These are phyloP conservation scores for Muricea muricata DNA, from an alignment of 92 coral and sea anemone species.

Conservation along the genomic window DNA sequence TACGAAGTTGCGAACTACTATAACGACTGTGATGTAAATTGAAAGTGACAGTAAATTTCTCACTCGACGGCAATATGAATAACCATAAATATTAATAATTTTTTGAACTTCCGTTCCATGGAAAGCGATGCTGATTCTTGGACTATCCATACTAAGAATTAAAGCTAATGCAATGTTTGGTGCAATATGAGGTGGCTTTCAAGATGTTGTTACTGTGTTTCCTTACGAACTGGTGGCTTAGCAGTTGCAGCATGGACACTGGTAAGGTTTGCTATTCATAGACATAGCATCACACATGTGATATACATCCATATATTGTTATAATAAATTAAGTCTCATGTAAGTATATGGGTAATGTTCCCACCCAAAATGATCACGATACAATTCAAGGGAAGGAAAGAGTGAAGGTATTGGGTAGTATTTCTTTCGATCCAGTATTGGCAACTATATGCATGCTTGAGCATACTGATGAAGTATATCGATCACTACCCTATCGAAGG, in stretches of 20 bases:
- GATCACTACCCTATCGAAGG: no score
- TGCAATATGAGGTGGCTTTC: constrained; percentile 34
- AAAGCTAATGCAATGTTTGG: not conserved
- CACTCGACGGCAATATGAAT: not conserved
- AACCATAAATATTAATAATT: not conserved
- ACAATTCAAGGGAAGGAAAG: no score
- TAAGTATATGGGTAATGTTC: no score
- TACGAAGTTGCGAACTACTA: no score
- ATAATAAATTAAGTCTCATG: no score
- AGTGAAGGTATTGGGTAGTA: no score
- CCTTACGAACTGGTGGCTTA: constrained; percentile 27
- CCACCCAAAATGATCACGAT: no score
- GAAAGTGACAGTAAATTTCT: not conserved
- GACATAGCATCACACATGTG: not conserved
- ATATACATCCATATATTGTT: no score
- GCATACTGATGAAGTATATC: no score
- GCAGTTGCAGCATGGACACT: constrained; percentile 28
- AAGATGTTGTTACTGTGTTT: constrained; percentile 27
- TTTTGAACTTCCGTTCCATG: constrained; percentile 9
- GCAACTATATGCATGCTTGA: no score
- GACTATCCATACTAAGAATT: not conserved
- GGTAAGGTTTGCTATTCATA: constrained; percentile 2
- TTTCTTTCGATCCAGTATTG: no score
- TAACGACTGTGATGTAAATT: no score
- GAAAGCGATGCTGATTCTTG: not conserved